These are phyloP conservation scores for Nebria brevicollis DNA, from an alignment of 2,888 invertebrate genomes.

Conservation along the genomic window DNA sequence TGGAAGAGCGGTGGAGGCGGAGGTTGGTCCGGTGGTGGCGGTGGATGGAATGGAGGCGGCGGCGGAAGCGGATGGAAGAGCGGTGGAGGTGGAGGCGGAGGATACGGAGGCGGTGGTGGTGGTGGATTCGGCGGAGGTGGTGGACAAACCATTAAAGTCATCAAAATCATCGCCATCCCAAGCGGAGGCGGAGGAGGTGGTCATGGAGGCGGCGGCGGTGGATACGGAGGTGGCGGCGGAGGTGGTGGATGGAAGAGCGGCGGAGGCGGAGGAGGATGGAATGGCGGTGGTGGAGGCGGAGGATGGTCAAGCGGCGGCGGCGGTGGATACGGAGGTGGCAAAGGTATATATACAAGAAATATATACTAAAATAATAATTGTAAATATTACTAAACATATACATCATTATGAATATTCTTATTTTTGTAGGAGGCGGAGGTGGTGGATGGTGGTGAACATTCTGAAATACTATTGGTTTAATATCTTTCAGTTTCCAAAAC, in stretches of 20 bases:
- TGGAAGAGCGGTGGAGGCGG: conserved; percentile 28
- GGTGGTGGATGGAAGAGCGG: too few relatives aligned
- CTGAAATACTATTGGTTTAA: conserved; percentile 19
- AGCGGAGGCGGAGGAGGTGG: conserved; percentile 39
- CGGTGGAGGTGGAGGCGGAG: conserved; percentile 53
- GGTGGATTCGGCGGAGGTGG: conserved; percentile 38
- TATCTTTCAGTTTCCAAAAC: conserved; percentile 34
- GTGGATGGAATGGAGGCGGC: conserved; percentile 52
- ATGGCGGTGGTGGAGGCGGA: conserved; percentile 38
- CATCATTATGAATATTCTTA: neutral
- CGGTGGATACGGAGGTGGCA: conserved; percentile 38
- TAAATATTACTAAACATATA: neutral
- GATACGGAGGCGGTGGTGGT: conserved; percentile 44
- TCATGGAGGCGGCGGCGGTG: conserved; percentile 24
- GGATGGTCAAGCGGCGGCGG: conserved; percentile 25
- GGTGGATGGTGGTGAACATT: conserved; percentile 39
- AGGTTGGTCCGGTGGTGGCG: conserved; percentile 51
- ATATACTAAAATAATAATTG: neutral
- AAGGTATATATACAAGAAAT: conserved; percentile 4
- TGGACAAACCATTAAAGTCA: too few relatives aligned
- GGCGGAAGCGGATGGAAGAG: conserved; percentile 48
- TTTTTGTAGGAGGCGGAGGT: conserved; percentile 19
- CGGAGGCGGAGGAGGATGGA: conserved; percentile 39
- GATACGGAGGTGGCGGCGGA: conserved; percentile 34
- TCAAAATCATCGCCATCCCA: too few relatives aligned